phyloP scores from a whole-genome alignment of 2,113 vertebrate species.

The Xiphias gladius region DNA sequence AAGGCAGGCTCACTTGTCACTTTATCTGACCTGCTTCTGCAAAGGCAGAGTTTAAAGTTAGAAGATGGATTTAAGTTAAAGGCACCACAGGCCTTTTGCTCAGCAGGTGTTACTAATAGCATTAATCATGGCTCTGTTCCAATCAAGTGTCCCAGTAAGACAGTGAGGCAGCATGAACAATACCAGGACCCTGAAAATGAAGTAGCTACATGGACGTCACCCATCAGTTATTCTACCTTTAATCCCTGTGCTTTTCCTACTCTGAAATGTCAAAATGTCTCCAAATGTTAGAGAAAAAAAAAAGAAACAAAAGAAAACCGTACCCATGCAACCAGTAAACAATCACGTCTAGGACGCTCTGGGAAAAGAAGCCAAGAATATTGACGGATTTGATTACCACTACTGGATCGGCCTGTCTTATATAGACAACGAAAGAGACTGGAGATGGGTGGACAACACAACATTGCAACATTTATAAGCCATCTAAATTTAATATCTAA shows the following conservation, averaged over 20 bases:
- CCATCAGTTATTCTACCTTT: neutral
- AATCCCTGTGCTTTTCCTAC: too few species aligned
- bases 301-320: too few species aligned
- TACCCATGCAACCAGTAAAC: too few species aligned
- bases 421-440: conserved; percentile 29
- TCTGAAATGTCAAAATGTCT: too few species aligned
- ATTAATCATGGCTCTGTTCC: conserved; percentile 38
- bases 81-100: neutral
- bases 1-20: conserved; percentile 56
- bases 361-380: conserved; percentile 13
- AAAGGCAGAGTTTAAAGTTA: conserved; percentile 1
- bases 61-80: neutral
- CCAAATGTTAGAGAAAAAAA: too few species aligned
- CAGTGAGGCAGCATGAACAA: neutral
- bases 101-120: neutral
- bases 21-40: conserved; percentile 17
- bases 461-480: conserved; percentile 65
- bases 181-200: neutral
- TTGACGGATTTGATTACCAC: conserved; percentile 41
- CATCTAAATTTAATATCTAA: neutral
- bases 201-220: neutral
- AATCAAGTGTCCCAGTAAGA: neutral
- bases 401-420: conserved; percentile 42
- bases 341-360: conserved; percentile 11
- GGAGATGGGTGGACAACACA: conserved; percentile 80